Evolutionary conservation across 64 coral and sea anemone genomes (phyloP), one percentile per base, ranked within the genome.

Genomic region (Anthopleura sola): DNA sequence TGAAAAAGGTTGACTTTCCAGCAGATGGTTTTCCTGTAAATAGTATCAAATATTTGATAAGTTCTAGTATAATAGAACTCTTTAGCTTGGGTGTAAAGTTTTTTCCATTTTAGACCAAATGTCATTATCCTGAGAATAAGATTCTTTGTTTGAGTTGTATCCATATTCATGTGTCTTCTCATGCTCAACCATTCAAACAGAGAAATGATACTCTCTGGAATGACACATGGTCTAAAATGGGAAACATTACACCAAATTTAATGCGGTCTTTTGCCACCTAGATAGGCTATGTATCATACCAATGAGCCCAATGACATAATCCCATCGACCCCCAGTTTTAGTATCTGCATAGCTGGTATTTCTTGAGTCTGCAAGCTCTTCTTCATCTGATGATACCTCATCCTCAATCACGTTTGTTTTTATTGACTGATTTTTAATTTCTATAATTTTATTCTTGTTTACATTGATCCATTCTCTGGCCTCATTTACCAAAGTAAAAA

Each of bases 261-360:
- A 48, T n/a, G n/a, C n/a, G n/a, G n/a, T n/a, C n/a, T n/a, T n/a
- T n/a, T n/a, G n/a, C n/a, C n/a, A n/a, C n/a, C n/a, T n/a, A n/a
- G n/a, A n/a, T n/a, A n/a, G n/a, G n/a, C n/a, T n/a, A n/a, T n/a
- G n/a, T n/a, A 36, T 55, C n/a, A 53, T 82, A 95, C 93, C 93
- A 86, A 95, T 95, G 7, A 95, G 76, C 6, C 93, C 93, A 88
- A 95, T 95, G 12, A 95, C 86, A 88, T 88, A 95, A 62, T 91
- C 80, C 93, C 93, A 95, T 54, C 48, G 78, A 54, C 93, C 93
- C 23, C 93, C 93, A 60, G 68, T 79, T 17, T 78, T 64, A 24
- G 28, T 36, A 54, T 55, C 80, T 40, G 76, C 20, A 79, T 20
- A 79, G 24, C n/a, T 56, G 21, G 17, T 83, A 31, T 44, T 83